Evolutionary conservation across 2,797 vertebrate genomes (phyloP).

Genomic region (Acomys russatus): DNA sequence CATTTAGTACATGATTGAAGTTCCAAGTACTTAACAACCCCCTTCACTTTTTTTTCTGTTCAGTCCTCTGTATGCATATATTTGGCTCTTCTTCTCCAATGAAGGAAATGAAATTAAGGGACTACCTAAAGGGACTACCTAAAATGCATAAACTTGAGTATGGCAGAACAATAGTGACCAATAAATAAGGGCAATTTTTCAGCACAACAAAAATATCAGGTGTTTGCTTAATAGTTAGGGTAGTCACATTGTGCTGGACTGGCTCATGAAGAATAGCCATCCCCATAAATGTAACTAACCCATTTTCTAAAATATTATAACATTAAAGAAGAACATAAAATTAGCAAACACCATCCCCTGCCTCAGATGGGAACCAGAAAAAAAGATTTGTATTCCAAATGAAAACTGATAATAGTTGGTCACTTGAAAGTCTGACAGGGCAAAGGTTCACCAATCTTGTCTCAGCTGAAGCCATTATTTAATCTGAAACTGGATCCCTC

Average conservation of each 20-base stretch:
- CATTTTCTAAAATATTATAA: background rate
- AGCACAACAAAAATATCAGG: background rate
- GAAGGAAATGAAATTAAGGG: background rate
- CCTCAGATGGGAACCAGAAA: background rate
- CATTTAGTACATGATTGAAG: background rate
- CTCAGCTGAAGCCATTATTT: background rate
- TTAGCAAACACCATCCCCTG: background rate
- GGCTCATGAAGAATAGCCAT: background rate
- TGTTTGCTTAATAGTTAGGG: slow-evolving; percentile 3
- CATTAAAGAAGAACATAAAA: background rate
- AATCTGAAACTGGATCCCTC: background rate
- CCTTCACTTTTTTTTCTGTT: background rate
- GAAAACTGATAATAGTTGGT: background rate
- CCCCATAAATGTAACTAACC: background rate
- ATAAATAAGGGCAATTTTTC: background rate
- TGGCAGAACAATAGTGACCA: background rate
- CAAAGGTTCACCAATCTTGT: background rate
- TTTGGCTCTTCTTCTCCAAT: background rate
- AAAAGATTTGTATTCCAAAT: background rate
- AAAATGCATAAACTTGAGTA: background rate
- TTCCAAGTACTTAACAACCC: background rate
- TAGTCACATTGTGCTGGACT: background rate
- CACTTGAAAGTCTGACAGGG: background rate
- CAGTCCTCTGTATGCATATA: background rate
- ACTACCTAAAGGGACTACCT: background rate